These are phyloP conservation scores for Psilopsiagon aurifrons DNA, from an alignment of 2,113 vertebrate genomes.

Conservation along the genomic window DNA sequence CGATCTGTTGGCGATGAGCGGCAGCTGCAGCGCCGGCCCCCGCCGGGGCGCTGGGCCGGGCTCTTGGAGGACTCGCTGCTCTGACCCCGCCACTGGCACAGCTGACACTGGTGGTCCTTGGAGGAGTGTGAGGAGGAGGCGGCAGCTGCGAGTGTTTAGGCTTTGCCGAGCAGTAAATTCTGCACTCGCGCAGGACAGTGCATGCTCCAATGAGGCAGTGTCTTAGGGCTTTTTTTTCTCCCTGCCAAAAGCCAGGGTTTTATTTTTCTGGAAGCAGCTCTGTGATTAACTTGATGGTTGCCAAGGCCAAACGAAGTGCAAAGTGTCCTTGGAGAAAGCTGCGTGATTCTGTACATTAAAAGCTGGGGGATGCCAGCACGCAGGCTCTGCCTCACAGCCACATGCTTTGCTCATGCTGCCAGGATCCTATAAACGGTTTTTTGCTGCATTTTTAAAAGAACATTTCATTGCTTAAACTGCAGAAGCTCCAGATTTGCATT, in stretches of 20 bases:
- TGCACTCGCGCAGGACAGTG: not conserved
- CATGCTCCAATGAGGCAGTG: constrained; percentile 31
- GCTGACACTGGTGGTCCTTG: not conserved
- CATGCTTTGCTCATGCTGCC: not conserved
- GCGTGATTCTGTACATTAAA: not conserved
- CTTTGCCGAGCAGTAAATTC: constrained; percentile 39
- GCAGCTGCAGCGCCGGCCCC: not conserved
- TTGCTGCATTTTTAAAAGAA: not conserved
- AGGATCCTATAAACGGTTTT: not conserved
- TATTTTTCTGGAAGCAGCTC: constrained; percentile 17
- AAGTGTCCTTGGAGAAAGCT: constrained; percentile 49
- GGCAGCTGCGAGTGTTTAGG: constrained; percentile 39
- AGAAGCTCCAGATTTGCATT: not conserved
- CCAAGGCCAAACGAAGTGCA: constrained; percentile 54
- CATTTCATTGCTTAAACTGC: not conserved
- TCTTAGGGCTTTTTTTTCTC: not conserved
- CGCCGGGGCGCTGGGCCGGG: fast-evolving
- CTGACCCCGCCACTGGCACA: constrained; percentile 3
- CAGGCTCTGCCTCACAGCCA: not conserved
- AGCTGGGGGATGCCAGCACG: not conserved
- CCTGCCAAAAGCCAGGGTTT: constrained; percentile 24
- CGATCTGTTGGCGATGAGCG: not conserved
- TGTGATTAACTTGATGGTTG: constrained; percentile 37
- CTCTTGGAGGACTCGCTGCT: not conserved
- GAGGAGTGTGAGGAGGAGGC: constrained; percentile 21